phyloP scores from a whole-genome alignment of 2,888 invertebrate genomes.

The Caenorhabditis sp. region DNA sequence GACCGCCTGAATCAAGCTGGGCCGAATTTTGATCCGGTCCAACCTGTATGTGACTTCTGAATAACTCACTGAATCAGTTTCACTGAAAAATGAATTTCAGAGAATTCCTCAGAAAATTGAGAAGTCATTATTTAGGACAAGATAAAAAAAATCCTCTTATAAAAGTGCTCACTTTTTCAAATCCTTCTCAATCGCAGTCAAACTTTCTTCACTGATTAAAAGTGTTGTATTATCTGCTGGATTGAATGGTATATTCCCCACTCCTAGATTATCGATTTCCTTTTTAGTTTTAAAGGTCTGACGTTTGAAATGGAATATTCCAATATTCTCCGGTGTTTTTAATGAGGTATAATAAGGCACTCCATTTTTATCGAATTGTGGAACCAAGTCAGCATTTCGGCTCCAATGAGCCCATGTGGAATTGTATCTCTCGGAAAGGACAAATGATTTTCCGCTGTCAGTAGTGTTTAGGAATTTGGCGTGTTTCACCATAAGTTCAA shows the following conservation, averaged over 20 bases:
- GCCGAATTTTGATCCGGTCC: too few relatives aligned
- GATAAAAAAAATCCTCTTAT: too few relatives aligned
- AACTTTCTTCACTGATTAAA: neutral
- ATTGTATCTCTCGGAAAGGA: conserved; percentile 29
- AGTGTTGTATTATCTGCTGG: neutral
- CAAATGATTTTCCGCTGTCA: conserved; percentile 12
- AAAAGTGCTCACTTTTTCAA: too few relatives aligned
- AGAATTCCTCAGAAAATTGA: neutral
- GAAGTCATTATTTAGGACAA: too few relatives aligned
- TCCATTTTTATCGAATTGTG: conserved; percentile 6
- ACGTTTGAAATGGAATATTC: conserved; percentile 4
- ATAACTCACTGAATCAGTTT: too few relatives aligned
- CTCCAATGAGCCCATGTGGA: conserved; percentile 32
- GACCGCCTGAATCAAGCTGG: too few relatives aligned
- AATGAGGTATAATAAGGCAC: neutral
- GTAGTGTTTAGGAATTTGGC: neutral
- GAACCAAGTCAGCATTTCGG: conserved; percentile 12
- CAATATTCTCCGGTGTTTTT: neutral
- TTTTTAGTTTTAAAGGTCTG: neutral
- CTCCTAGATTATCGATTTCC: neutral
- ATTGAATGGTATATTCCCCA: neutral
- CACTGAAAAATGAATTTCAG: too few relatives aligned
- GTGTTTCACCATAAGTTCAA: conserved; percentile 14
- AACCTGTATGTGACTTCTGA: too few relatives aligned
- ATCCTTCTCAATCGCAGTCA: neutral